Evolutionary conservation across 2,113 vertebrate species (phyloP).

Genomic region (Lepisosteus oculatus): DNA sequence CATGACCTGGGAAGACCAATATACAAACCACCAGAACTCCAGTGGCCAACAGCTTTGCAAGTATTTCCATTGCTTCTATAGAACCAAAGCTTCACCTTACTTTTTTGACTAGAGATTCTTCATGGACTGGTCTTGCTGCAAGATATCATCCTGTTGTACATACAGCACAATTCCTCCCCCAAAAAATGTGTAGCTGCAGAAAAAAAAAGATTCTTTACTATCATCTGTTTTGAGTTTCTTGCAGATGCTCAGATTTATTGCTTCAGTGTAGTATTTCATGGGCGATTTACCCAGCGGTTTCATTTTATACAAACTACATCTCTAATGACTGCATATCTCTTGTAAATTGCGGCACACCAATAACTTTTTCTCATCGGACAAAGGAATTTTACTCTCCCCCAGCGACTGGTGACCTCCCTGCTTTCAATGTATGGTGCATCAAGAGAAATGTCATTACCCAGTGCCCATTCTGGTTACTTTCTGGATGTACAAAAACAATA

Average conservation of each 20-base stretch:
- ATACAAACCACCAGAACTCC: too few relatives aligned
- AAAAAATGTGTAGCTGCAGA: constrained; percentile 44
- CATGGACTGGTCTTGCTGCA: too few relatives aligned
- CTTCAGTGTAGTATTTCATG: constrained; percentile 74
- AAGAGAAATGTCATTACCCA: background rate
- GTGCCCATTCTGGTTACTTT: too few relatives aligned
- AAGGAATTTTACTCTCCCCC: constrained; percentile 18
- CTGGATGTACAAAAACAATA: background rate
- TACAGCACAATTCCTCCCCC: constrained; percentile 21
- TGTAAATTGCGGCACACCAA: constrained; percentile 63
- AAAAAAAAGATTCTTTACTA: constrained; percentile 60
- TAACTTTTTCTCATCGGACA: constrained; percentile 42
- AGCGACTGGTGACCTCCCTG: background rate
- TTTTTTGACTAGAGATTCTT: too few relatives aligned
- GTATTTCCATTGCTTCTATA: too few relatives aligned
- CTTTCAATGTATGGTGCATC: background rate
- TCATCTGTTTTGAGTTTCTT: constrained; percentile 77
- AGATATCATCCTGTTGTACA: constrained; percentile 7
- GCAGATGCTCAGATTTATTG: constrained; percentile 75
- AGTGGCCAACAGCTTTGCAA: too few relatives aligned
- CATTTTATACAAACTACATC: constrained; percentile 47
- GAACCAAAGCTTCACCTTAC: too few relatives aligned
- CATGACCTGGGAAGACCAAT: too few relatives aligned
- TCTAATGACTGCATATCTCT: constrained; percentile 67
- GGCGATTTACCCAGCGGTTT: constrained; percentile 70